A percentile compares a stretch with the other conserved stretches of the same genome.
Evolutionary conservation across 2,888 invertebrate genomes (phyloP).

Genomic region (Nomada hirtipes): DNA sequence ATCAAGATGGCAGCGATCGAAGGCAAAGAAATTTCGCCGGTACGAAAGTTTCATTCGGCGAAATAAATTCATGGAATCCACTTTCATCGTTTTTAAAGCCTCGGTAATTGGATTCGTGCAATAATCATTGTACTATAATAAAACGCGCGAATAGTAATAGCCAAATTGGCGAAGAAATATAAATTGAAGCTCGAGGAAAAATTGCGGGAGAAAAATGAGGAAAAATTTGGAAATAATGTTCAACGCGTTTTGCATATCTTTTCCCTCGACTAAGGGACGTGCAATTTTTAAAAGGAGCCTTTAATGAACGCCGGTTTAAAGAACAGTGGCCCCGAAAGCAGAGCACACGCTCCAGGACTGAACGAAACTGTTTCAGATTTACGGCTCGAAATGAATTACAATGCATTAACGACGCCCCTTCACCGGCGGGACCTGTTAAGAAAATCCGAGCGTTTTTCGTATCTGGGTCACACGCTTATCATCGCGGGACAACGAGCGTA

Average conservation of each 20-base stretch:
- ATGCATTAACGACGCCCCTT: slow-evolving; percentile 40
- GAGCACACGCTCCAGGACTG: slow-evolving; percentile 4
- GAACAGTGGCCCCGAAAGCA: slow-evolving; percentile 20
- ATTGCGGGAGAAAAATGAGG: background rate
- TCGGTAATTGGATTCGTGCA: background rate
- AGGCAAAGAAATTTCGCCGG: background rate
- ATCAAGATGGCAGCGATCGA: background rate
- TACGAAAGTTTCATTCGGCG: no score
- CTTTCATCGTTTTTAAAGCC: no score
- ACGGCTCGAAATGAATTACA: slow-evolving; percentile 39
- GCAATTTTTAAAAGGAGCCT: slow-evolving; percentile 17
- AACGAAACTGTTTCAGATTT: slow-evolving; percentile 32
- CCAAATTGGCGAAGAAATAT: background rate
- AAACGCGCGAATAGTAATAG: background rate
- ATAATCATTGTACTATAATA: background rate
- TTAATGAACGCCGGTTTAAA: slow-evolving; percentile 22
- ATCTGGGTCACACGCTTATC: slow-evolving; percentile 43
- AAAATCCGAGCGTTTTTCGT: slow-evolving; percentile 24
- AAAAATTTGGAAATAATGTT: background rate
- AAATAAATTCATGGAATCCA: no score
- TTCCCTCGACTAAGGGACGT: background rate
- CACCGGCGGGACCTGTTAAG: slow-evolving; percentile 24
- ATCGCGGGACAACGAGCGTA: slow-evolving; percentile 27
- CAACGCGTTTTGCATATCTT: background rate
- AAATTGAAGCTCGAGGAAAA: background rate